Evolutionary conservation across 2,113 vertebrate species (phyloP), one percentile per base, ranked within the genome.

Genomic region (Morphnarchus princeps): DNA sequence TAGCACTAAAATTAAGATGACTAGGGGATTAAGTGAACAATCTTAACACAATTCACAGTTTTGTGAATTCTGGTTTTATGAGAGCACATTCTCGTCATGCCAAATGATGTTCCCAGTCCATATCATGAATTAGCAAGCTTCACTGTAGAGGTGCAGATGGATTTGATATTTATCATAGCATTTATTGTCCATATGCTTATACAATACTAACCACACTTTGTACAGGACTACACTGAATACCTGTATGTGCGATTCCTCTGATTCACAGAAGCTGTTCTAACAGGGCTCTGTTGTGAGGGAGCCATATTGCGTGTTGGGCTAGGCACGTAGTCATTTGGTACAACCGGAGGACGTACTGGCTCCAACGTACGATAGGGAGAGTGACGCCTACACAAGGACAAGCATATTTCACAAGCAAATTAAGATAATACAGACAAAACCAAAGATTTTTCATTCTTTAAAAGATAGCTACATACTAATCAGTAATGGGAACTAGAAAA

Each of bases 161-260:
- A 13, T 32, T 34, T 34, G 38, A 15, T 8, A 5, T 2, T 22
- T 6, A 11, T 65, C 16, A 2, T 13, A 31, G 71, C 59, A 16
- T 18, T 21, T 16, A 7, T 18, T 16, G 52, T 13, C 7, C 61
- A 72, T 47, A 62, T 50, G 54, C 80, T 87, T 93, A 91, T 45
- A 57, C 85, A 91, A 50, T 47, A 92, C 79, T 94, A 97, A 88
- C 67, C 88, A 89, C 57, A 57, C 78, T 96, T 82, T 74, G 93
- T 55, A 42, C 87, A 96, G 93, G 91, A 94, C 94, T 85, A 91
- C 76, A 89, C 54, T 82, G 92, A 98, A 98, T 99, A 99, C 99
- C 99, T 99, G 99, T 99, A 99, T 78, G 99, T 99, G 99, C 99
- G 99, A 98, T 98, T 99, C 99, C 99, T 99, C 98, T 99, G 99